Evolutionary conservation across 1,140 invertebrate genomes (phyloP), one percentile per base, ranked within the genome.

Genomic region (Leptinotarsa texana): DNA sequence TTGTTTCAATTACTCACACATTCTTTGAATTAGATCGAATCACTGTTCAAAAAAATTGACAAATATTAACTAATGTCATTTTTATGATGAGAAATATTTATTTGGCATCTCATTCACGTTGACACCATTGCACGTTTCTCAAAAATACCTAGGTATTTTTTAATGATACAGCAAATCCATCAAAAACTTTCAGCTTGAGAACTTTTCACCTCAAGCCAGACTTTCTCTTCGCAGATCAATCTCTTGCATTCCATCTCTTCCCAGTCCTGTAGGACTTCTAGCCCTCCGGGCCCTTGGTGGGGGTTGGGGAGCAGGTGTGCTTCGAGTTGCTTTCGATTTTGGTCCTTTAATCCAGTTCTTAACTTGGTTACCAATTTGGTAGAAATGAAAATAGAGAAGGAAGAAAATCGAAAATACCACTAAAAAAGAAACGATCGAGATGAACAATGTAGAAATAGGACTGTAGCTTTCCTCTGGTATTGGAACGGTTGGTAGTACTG

Each of bases 321-420:
- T 69, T 68, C 49, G 73, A 75, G 33, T 75, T 42, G 61, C 48
- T 61, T 78, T 81, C 24, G 74, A 67, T n/a, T 62, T 77, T 17
- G 66, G 72, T 13, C 74, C 63, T 65, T 83, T 82, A 51, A 85
- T 68, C 83, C 83, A 85, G 24, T 69, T 67, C 63, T 83, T 82
- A 24, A 85, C 47, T 61, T 77, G 77, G 24, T 73, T 80, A 82
- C 84, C 84, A 83, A 84, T 77, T 72, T 81, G 82, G 78, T 85
- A 85, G 65, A 82, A 85, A 73, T 85, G 83, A 82, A 82, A 81
- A 74, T 84, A 85, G 63, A 85, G 76, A 49, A 85, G 80, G 81
- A 80, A 84, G 67, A 85, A 84, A 71, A 82, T 76, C 77, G 83
- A 82, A 81, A 79, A 83, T 74, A 82, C 83, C 78, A 82, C 76